These are phyloP conservation scores for Cryptoprocta ferox DNA, from an alignment of 2,797 vertebrate genomes.

Conservation along the genomic window DNA sequence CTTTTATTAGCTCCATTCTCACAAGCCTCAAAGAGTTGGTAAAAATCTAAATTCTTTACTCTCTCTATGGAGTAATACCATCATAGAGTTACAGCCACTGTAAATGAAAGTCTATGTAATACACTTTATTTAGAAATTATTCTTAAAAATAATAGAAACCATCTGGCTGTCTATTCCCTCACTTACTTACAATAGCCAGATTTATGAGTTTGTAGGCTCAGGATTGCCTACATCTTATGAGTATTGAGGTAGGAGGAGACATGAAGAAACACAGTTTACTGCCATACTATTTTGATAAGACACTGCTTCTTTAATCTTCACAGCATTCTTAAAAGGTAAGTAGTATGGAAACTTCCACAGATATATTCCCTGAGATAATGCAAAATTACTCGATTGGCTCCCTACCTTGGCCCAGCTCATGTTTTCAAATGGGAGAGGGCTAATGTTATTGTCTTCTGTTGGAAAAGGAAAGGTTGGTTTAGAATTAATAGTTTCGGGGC, in stretches of 20 bases:
- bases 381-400: neutral
- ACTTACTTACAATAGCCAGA: neutral
- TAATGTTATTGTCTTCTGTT: neutral
- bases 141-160: slow-evolving; percentile 35
- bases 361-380: neutral
- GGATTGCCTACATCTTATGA: neutral
- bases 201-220: neutral
- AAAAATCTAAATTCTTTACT: slow-evolving; percentile 45
- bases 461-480: neutral
- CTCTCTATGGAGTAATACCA: slow-evolving; percentile 25
- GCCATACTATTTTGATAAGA: neutral
- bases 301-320: neutral
- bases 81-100: neutral
- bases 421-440: neutral
- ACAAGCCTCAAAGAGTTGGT: slow-evolving; percentile 41
- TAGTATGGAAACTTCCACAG: neutral
- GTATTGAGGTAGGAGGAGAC: neutral
- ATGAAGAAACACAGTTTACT: neutral
- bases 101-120: neutral
- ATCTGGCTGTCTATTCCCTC: neutral
- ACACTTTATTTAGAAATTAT: slow-evolving; percentile 3
- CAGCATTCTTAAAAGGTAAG: neutral
- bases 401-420: neutral
- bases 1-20: slow-evolving; percentile 51
- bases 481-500: neutral